Conservation (phyloP, 2,113 vertebrate genomes). For the Ameiurus melas region DNA sequence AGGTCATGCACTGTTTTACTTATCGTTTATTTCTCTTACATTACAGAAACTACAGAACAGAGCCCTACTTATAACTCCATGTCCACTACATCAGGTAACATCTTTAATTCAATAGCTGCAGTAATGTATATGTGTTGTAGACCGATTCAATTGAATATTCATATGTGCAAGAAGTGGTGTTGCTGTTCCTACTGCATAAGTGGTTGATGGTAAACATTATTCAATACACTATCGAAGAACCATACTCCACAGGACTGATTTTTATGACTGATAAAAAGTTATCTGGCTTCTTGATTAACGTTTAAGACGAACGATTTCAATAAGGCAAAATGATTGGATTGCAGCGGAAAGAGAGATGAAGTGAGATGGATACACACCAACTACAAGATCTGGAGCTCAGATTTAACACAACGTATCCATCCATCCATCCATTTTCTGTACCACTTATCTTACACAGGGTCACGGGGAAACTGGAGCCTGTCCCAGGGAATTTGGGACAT, state of each 20-base stretch:
- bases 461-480: too few relatives aligned
- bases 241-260: background rate
- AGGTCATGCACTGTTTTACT: background rate
- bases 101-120: background rate
- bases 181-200: background rate
- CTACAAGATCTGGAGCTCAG: too few relatives aligned
- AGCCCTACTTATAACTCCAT: background rate
- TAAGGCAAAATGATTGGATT: too few relatives aligned
- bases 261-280: too few relatives aligned
- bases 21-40: background rate
- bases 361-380: too few relatives aligned
- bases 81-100: background rate
- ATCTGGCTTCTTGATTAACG: too few relatives aligned
- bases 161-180: background rate
- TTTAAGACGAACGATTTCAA: too few relatives aligned
- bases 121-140: background rate
- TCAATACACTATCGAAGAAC: background rate
- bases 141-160: background rate
- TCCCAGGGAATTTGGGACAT: too few relatives aligned
- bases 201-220: background rate
- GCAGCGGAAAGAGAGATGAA: too few relatives aligned
- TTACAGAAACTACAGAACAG: background rate
- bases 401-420: too few relatives aligned
- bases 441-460: too few relatives aligned
- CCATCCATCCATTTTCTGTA: too few relatives aligned